phyloP scores from a whole-genome alignment of 2,797 vertebrate species.

The Thaleichthys pacificus region DNA sequence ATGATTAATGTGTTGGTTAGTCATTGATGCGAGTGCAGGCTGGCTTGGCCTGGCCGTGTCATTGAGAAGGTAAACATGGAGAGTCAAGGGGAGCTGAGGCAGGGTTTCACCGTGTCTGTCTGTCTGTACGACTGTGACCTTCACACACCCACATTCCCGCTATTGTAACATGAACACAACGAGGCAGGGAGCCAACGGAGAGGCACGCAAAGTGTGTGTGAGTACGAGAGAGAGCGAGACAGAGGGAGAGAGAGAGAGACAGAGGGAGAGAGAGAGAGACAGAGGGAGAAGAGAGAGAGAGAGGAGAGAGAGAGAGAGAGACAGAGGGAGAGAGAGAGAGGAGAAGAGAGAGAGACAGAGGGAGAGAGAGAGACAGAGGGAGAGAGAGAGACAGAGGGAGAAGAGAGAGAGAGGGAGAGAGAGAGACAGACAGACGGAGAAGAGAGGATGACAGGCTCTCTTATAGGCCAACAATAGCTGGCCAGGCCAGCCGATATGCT shows the following conservation, averaged over 20 bases:
- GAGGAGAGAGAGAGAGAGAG: neutral
- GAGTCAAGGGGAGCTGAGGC: slow-evolving; percentile 55
- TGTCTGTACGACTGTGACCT: slow-evolving; percentile 67
- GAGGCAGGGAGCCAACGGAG: slow-evolving; percentile 54
- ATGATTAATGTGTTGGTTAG: slow-evolving; percentile 26
- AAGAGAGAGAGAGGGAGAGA: neutral
- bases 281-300: slow-evolving; percentile 5
- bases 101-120: slow-evolving; percentile 42
- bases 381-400: neutral
- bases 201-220: slow-evolving; percentile 29
- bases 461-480: slow-evolving; percentile 84
- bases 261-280: neutral
- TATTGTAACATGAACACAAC: slow-evolving; percentile 79
- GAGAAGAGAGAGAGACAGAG: slow-evolving; percentile 19
- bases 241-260: slow-evolving; percentile 16
- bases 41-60: slow-evolving; percentile 43
- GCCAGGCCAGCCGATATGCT: slow-evolving; percentile 71
- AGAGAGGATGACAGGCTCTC: slow-evolving; percentile 65
- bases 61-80: slow-evolving; percentile 60
- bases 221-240: neutral
- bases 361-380: slow-evolving; percentile 1
- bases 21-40: slow-evolving; percentile 38
- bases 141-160: slow-evolving; percentile 70
- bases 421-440: neutral
- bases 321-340: neutral